Evolutionary conservation across 2,113 vertebrate genomes (phyloP).

Genomic region (Nesogale talazaci): DNA sequence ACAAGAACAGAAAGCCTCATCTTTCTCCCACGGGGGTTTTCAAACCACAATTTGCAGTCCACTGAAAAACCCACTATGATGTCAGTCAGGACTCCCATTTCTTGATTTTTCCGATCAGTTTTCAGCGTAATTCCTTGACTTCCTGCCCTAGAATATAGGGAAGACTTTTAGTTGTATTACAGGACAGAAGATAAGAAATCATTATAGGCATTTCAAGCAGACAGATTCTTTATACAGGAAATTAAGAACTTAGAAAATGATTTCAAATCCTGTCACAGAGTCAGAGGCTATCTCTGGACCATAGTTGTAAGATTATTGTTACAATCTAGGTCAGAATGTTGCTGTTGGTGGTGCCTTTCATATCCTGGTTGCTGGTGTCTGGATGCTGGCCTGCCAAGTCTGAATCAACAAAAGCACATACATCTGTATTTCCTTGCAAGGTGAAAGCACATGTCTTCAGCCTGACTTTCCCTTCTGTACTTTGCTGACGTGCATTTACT

Average conservation of each 20-base stretch:
- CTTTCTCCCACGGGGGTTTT: no score
- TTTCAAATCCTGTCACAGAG: background rate
- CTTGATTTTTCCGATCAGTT: no score
- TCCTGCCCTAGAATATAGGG: no score
- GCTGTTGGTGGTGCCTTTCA: background rate
- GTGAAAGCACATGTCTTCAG: background rate
- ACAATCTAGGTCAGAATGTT: background rate
- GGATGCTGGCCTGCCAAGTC: background rate
- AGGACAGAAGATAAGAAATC: no score
- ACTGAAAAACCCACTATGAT: no score
- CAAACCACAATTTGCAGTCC: no score
- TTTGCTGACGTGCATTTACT: background rate
- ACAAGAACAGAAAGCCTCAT: no score
- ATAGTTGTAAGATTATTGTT: background rate
- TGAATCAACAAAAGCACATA: background rate
- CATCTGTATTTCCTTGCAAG: background rate
- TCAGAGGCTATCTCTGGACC: background rate
- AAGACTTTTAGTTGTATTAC: no score
- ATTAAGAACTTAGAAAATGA: slow-evolving; percentile 4
- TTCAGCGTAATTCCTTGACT: no score
- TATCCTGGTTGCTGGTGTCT: background rate
- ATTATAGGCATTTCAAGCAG: background rate
- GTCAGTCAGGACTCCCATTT: no score
- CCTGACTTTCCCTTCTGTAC: background rate
- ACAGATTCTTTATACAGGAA: background rate